These are phyloP conservation scores for Carterocephalus palaemon DNA, from an alignment of 2,888 invertebrate species.

Conservation along the genomic window DNA sequence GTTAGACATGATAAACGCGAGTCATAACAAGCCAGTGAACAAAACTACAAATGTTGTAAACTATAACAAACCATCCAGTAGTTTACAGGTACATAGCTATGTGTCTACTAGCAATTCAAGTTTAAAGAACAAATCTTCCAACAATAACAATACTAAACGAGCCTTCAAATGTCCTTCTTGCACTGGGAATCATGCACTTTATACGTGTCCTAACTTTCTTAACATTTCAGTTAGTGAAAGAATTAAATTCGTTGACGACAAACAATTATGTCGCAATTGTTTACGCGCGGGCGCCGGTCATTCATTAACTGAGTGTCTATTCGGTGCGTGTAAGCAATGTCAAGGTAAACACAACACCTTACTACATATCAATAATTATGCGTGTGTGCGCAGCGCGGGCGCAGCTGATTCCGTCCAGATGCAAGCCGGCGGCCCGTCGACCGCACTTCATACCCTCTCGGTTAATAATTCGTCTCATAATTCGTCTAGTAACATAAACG, in stretches of 20 bases:
- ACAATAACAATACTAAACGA: not conserved
- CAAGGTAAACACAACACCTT: slow-evolving; percentile 19
- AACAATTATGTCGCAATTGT: slow-evolving; percentile 14
- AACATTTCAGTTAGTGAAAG: slow-evolving; percentile 7
- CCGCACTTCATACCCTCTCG: not conserved
- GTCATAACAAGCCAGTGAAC: not conserved
- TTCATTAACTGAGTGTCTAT: slow-evolving; percentile 5
- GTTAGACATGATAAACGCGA: slow-evolving; percentile 18
- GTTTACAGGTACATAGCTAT: not conserved
- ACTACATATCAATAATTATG: too few species aligned
- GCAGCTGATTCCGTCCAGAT: too few species aligned
- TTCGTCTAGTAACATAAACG: not conserved
- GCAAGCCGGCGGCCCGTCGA: not conserved
- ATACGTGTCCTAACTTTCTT: slow-evolving; percentile 13
- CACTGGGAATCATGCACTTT: slow-evolving; percentile 12
- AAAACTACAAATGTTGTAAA: not conserved
- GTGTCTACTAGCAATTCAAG: not conserved
- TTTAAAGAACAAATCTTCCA: not conserved
- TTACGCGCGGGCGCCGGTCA: slow-evolving; percentile 18
- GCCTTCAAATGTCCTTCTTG: slow-evolving; percentile 1
- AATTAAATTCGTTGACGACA: slow-evolving; percentile 2
- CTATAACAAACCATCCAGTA: not conserved
- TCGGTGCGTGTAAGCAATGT: slow-evolving; percentile 16
- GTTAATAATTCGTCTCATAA: not conserved
- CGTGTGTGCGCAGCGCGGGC: too few species aligned